Evolutionary conservation across 2,797 vertebrate genomes (phyloP).

Genomic region (Lagocephalus sceleratus): DNA sequence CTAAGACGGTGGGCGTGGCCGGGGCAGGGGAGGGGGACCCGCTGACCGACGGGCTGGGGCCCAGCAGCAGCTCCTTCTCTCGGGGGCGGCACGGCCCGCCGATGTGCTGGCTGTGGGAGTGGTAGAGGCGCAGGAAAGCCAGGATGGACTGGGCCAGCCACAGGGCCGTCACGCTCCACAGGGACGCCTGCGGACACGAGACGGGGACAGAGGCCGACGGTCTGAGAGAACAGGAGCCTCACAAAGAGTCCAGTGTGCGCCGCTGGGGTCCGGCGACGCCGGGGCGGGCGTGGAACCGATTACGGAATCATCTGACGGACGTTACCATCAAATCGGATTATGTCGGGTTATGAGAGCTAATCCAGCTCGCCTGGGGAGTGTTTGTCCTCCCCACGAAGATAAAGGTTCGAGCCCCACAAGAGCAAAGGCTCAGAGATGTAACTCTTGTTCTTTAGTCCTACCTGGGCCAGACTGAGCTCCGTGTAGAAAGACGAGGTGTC

Average conservation of each 20-base stretch:
- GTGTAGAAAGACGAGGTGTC: conserved; percentile 78
- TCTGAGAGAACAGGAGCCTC: not conserved
- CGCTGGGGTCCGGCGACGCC: too few relatives aligned
- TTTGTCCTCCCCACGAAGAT: not conserved
- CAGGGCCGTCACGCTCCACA: conserved; percentile 77
- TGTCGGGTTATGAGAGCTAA: too few relatives aligned
- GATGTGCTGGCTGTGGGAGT: conserved; percentile 79
- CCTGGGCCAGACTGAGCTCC: conserved; percentile 77
- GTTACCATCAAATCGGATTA: too few relatives aligned
- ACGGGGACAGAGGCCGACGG: not conserved
- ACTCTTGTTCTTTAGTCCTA: too few relatives aligned
- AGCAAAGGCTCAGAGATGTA: not conserved
- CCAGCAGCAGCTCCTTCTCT: conserved; percentile 79
- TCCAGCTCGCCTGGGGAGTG: too few relatives aligned
- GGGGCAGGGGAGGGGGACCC: conserved; percentile 55
- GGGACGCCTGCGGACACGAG: conserved; percentile 60
- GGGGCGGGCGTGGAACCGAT: not conserved
- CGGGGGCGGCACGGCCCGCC: conserved; percentile 71
- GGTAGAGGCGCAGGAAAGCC: conserved; percentile 80
- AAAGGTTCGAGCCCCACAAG: not conserved
- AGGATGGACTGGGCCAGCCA: conserved; percentile 77
- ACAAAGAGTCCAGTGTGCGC: not conserved
- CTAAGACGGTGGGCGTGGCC: conserved; percentile 57
- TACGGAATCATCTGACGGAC: not conserved
- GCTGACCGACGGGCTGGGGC: conserved; percentile 50